These are phyloP conservation scores for Vanessa atalanta DNA, from an alignment of 1,140 invertebrate species.

Conservation along the genomic window DNA sequence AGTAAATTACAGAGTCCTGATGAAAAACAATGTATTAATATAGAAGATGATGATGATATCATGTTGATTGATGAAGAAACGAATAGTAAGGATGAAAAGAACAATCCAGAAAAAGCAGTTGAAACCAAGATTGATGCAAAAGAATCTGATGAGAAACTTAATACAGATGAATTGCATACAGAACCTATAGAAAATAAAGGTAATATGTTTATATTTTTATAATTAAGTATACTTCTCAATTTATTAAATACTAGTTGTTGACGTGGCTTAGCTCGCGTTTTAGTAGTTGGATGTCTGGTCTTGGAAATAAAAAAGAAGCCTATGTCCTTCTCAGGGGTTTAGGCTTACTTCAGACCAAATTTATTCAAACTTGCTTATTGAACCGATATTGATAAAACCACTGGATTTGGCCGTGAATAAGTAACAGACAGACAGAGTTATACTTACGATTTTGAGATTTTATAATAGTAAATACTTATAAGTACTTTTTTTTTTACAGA, in stretches of 20 bases:
- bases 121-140: neutral
- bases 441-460: too few relatives aligned
- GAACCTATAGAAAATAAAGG: neutral
- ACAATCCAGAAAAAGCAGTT: neutral
- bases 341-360: too few relatives aligned
- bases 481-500: neutral
- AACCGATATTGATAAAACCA: too few relatives aligned
- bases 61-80: constrained; percentile 34
- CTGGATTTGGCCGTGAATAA: too few relatives aligned
- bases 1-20: constrained; percentile 4
- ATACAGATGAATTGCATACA: neutral
- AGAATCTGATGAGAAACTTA: neutral
- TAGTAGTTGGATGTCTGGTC: too few relatives aligned
- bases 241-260: neutral
- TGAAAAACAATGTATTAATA: constrained; percentile 56
- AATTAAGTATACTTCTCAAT: neutral
- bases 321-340: too few relatives aligned
- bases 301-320: too few relatives aligned
- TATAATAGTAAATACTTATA: too few relatives aligned
- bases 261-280: too few relatives aligned
- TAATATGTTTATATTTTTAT: neutral
- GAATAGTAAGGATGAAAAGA: constrained; percentile 20
- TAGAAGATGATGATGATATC: constrained; percentile 37
- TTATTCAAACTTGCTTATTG: too few relatives aligned
- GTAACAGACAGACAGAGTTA: too few relatives aligned